A percentile compares a stretch with the other conserved stretches of the same genome.
These are phyloP conservation scores for Apotomis capreana DNA, from an alignment of 2,888 invertebrate species.

Conservation along the genomic window DNA sequence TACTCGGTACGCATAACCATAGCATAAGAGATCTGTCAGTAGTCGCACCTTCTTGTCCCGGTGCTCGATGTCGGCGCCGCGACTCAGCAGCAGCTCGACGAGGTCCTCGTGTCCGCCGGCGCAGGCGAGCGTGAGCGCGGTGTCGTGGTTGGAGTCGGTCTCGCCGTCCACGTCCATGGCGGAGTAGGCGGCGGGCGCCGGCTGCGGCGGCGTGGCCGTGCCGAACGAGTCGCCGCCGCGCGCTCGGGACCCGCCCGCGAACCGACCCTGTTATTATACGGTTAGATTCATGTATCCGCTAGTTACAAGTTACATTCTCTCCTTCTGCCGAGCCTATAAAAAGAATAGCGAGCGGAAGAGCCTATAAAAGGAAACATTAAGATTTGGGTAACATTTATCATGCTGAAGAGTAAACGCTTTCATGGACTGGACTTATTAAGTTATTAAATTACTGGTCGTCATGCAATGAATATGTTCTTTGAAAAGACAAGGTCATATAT, in stretches of 20 bases:
- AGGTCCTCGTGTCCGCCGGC: conserved; percentile 98
- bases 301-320: no score
- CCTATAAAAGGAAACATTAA: no score
- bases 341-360: no score
- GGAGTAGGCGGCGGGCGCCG: conserved; percentile 84
- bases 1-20: no score
- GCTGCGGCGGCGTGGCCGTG: conserved; percentile 67
- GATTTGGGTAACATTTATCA: no score
- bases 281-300: neutral
- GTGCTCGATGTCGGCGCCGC: conserved; percentile 98
- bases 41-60: conserved; percentile 92
- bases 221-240: conserved; percentile 52
- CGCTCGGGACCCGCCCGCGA: conserved; percentile 55
- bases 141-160: conserved; percentile 99
- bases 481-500: no score
- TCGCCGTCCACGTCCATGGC: conserved; percentile 98
- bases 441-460: no score
- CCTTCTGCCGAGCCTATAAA: no score
- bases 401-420: no score
- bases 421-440: no score
- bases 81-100: conserved; percentile 94
- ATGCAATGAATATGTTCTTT: no score
- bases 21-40: no score
- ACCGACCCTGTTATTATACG: conserved; percentile 57
- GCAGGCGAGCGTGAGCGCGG: conserved; percentile 98